These are phyloP conservation scores for Nasonia longicornis DNA, from an alignment of 1,140 invertebrate species.

Conservation along the genomic window DNA sequence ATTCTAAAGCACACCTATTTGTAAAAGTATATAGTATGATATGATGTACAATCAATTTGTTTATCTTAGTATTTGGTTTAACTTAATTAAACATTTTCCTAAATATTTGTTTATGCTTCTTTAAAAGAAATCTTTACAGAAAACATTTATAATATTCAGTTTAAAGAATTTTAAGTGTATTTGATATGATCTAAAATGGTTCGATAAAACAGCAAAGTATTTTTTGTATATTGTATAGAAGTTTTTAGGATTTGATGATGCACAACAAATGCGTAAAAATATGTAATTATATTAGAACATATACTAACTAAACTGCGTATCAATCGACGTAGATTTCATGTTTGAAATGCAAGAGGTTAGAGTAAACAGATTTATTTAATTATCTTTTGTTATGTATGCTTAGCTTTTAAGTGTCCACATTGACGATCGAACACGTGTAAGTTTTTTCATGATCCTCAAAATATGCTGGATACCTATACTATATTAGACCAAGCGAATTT, in stretches of 20 bases:
- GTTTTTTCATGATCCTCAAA: background rate
- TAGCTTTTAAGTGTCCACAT: background rate
- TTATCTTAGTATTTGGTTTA: background rate
- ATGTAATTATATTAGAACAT: constrained; percentile 6
- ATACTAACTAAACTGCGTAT: background rate
- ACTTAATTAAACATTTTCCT: no score
- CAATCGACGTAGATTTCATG: background rate
- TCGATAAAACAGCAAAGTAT: constrained; percentile 28
- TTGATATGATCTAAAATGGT: background rate
- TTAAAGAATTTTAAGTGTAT: background rate
- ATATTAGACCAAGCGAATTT: no score
- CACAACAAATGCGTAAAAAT: constrained; percentile 14
- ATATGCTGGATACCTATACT: background rate
- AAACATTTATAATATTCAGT: background rate
- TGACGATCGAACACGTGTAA: background rate
- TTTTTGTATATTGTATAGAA: constrained; percentile 28
- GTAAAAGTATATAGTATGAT: background rate
- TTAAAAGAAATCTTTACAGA: background rate
- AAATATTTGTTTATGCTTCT: background rate
- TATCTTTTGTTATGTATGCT: no score
- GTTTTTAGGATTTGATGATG: background rate
- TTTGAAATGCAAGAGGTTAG: background rate
- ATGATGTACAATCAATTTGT: background rate
- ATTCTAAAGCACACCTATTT: background rate
- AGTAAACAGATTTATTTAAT: background rate